Evolutionary conservation across 2,113 vertebrate genomes (phyloP), one percentile per base, ranked within the genome.

Genomic region (Phycodurus eques): DNA sequence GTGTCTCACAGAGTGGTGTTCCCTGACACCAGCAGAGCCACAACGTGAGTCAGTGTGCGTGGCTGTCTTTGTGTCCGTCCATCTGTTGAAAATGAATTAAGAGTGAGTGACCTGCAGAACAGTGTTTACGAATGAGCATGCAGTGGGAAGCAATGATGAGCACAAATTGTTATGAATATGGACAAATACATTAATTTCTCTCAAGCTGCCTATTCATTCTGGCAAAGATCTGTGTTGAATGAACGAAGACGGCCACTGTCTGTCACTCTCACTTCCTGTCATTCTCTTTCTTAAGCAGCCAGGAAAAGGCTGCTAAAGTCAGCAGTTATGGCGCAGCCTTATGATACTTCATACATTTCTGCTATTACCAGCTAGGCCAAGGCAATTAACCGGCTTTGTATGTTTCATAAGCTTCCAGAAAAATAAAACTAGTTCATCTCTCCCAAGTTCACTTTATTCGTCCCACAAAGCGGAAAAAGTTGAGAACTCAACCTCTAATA

Each of bases 311-410:
- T 62, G 54, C 53, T 59, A 15, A 49, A 67, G 65, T 57, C 64
- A 65, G 53, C 61, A 47, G 17, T 13, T 57, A 59, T 56, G 62
- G 47, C 68, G 54, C 27, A 83, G 61, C 64, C 84, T 79, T 70
- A 84, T 70, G 35, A 47, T 49, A 35, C 74, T 74, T 83, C 68
- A 78, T 39, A 73, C 80, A 86, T 72, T 65, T 71, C 72, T 70
- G 67, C 73, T 77, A 80, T 85, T 84, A 78, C 70, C 76, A 82
- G 74, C 81, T 46, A 74, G 74, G 87, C 80, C 79, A 74, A 88
- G 42, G 82, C 81, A 88, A 88, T 90, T 88, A 89, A 88, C 85
- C 86, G 46, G 72, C 81, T 81, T 85, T 82, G 72, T 72, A 75
- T 71, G 77, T 80, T 87, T 88, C 73, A 84, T 82, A 79, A 42